Evolutionary conservation across 2,888 invertebrate genomes (phyloP).

Genomic region (Eupithecia exiguata): DNA sequence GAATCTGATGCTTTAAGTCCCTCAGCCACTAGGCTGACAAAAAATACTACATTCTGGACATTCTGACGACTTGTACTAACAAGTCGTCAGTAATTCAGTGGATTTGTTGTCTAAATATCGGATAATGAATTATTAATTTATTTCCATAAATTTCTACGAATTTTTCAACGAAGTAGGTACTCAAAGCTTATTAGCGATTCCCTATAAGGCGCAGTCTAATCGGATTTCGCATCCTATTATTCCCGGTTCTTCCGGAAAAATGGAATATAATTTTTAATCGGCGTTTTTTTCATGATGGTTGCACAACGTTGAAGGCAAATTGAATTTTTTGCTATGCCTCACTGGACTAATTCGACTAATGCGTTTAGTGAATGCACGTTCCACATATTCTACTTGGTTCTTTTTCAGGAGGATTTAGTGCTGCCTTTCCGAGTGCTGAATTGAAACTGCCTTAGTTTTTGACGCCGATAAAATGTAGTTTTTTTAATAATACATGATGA

Average conservation of each 20-base stretch:
- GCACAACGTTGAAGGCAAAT: constrained; percentile 73
- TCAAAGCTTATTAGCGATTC: constrained; percentile 62
- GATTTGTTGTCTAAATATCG: neutral
- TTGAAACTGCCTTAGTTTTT: constrained; percentile 16
- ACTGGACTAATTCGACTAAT: constrained; percentile 80
- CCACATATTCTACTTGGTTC: constrained; percentile 42
- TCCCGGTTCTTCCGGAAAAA: constrained; percentile 68
- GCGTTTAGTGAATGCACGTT: constrained; percentile 76
- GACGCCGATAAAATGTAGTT: neutral
- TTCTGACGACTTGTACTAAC: too few relatives aligned
- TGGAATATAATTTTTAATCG: constrained; percentile 77
- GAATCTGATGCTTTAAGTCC: neutral
- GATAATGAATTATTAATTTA: too few relatives aligned
- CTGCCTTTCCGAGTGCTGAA: constrained; percentile 33
- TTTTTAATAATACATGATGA: neutral
- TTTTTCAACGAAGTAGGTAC: constrained; percentile 5
- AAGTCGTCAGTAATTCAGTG: neutral
- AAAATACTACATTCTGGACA: too few relatives aligned
- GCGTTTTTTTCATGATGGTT: constrained; percentile 60
- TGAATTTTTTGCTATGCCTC: constrained; percentile 80
- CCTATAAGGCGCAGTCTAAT: constrained; percentile 70
- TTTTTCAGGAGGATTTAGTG: constrained; percentile 43
- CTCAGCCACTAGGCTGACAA: too few relatives aligned
- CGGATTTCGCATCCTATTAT: constrained; percentile 73
- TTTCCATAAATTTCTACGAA: neutral